A percentile compares a stretch with the other conserved stretches of the same genome.
phyloP scores from a whole-genome alignment of 2,113 vertebrate genomes.

The Cebidichthys violaceus region DNA sequence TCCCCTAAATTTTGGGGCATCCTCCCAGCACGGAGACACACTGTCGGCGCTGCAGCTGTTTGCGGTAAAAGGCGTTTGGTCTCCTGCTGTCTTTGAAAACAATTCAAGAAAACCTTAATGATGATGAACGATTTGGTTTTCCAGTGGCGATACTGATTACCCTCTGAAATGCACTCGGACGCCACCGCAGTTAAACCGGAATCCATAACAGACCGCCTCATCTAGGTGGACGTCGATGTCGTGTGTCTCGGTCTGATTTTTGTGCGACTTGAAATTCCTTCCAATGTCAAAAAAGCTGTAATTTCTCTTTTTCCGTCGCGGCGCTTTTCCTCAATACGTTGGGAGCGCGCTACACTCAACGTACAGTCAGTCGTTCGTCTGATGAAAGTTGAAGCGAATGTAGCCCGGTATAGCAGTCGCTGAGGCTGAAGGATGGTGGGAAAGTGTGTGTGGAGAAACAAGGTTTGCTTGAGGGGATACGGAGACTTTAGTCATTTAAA shows the following conservation, averaged over 20 bases:
- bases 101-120: neutral
- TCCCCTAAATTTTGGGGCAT: neutral
- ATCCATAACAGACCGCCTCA: neutral
- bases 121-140: neutral
- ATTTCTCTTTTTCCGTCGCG: neutral
- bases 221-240: neutral
- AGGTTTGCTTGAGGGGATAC: slow-evolving; percentile 8
- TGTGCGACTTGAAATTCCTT: neutral
- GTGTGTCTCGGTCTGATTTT: neutral
- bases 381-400: neutral
- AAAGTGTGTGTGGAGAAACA: slow-evolving; percentile 12
- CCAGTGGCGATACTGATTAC: neutral
- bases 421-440: slow-evolving; percentile 17
- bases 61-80: neutral
- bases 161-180: neutral
- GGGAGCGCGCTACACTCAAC: neutral
- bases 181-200: neutral
- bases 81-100: neutral
- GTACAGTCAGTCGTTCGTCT: neutral
- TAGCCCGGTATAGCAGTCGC: neutral
- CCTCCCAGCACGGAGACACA: neutral
- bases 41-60: neutral
- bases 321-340: neutral
- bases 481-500: slow-evolving; percentile 36
- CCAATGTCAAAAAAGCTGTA: neutral